phyloP scores from a whole-genome alignment of 2,113 vertebrate species.

The Myocastor coypus region DNA sequence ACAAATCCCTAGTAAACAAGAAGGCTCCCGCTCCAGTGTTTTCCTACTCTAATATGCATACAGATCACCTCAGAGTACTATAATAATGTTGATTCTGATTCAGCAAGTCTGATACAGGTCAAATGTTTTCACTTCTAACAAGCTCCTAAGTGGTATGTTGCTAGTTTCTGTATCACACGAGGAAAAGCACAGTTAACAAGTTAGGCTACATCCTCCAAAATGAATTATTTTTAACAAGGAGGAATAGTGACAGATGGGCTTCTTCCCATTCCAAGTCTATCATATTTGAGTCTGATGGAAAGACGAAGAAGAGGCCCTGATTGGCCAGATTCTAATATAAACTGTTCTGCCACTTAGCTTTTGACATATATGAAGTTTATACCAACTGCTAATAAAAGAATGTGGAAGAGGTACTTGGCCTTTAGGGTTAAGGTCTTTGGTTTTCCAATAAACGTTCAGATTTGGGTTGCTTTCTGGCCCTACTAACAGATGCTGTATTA shows the following conservation, averaged over 20 bases:
- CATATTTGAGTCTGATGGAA: neutral
- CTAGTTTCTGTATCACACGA: neutral
- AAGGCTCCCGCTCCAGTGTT: neutral
- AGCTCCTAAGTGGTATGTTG: neutral
- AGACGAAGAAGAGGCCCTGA: neutral
- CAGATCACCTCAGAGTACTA: neutral
- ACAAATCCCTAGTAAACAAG: slow-evolving; percentile 12
- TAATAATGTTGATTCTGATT: neutral
- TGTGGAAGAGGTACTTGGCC: neutral
- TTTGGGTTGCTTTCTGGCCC: neutral
- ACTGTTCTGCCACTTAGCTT: neutral
- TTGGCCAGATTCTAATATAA: neutral
- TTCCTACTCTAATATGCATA: neutral
- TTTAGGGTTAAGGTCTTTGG: neutral
- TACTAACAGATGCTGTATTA: neutral
- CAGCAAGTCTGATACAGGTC: neutral
- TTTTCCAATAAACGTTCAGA: neutral
- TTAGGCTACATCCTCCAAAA: neutral
- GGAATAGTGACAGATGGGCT: neutral
- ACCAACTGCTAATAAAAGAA: neutral
- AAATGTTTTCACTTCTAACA: neutral
- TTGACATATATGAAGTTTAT: neutral
- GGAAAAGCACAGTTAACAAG: neutral
- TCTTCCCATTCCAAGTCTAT: neutral
- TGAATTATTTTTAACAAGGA: neutral